phyloP scores from a whole-genome alignment of 2,113 vertebrate species.

The Aleadryas rufinucha region DNA sequence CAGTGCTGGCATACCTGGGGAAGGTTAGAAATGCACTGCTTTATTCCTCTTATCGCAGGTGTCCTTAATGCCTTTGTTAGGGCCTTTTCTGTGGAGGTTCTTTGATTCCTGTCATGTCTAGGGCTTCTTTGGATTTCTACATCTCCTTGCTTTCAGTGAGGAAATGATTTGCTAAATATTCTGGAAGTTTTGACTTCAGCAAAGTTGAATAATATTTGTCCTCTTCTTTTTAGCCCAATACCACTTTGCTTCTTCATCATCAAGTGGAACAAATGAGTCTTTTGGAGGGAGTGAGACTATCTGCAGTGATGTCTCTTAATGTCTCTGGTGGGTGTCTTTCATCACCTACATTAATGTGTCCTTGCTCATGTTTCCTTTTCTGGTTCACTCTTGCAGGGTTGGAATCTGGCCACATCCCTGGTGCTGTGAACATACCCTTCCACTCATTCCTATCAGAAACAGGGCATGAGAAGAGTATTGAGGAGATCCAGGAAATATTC shows the following conservation, averaged over 20 bases:
- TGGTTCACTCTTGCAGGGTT: slow-evolving; percentile 68
- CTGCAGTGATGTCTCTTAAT: neutral
- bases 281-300: neutral
- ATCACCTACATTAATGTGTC: neutral
- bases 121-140: neutral
- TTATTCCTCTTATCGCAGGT: neutral
- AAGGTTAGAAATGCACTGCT: neutral
- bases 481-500: slow-evolving; percentile 81
- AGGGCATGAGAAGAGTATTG: slow-evolving; percentile 77
- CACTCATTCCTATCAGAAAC: slow-evolving; percentile 78
- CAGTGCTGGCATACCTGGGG: neutral
- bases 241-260: neutral
- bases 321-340: neutral
- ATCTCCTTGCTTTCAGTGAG: neutral
- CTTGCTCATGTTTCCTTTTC: neutral
- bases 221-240: neutral
- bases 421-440: slow-evolving; percentile 88
- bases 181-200: neutral
- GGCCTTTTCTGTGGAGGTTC: neutral
- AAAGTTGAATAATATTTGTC: neutral
- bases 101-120: neutral
- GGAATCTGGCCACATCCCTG: slow-evolving; percentile 86
- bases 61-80: neutral
- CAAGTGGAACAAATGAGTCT: neutral
- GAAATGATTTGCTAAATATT: neutral